Evolutionary conservation across 2,888 invertebrate species (phyloP), one percentile per base, ranked within the genome.

Genomic region (Rotaria sp.): DNA sequence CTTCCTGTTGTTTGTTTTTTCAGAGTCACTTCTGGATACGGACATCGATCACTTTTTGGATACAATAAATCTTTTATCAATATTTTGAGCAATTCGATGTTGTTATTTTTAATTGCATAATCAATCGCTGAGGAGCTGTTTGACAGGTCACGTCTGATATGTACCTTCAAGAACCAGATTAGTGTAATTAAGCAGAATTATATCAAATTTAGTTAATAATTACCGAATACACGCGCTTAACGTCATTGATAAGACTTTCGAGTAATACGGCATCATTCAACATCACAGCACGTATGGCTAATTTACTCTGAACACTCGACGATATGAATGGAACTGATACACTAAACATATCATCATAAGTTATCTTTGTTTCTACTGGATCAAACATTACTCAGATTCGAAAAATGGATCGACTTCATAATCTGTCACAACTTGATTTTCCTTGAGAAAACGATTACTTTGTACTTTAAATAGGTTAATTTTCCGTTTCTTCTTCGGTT

Each of bases 261-360:
- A 91, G 87, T 30, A 89, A 84, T 35, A 88, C 87, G 52, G 88
- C 87, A 87, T 91, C 90, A n/a, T 89, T 89, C 18, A 89, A 84
- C 13, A 89, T 85, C 67, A 90, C 89, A 35, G 91, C 91, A 84
- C 90, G 88, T 74, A 91, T 90, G 21, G 90, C 86, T 84, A 91
- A 88, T 87, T 91, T 91, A 26, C 91, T 91, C 86, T 92, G 90
- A 5, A 90, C 90, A 15, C 88, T 87, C 30, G 91, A 89, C 26
- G 92, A 92, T 55, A 92, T 90, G 88, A 90, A 91, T 24, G 92
- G 92, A 84, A 92, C 89, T 86, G 89, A 89, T 84, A 90, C 90
- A 86, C 91, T 91, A 88, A 45, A 48, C 13, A 15, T 89, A 89
- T 85, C 10, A 45, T 10, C 45, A 5, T 45, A 5, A 45, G 10